Evolutionary conservation across 2,888 invertebrate genomes (phyloP), one percentile per base, ranked within the genome.

Genomic region (Rosalia funebris): DNA sequence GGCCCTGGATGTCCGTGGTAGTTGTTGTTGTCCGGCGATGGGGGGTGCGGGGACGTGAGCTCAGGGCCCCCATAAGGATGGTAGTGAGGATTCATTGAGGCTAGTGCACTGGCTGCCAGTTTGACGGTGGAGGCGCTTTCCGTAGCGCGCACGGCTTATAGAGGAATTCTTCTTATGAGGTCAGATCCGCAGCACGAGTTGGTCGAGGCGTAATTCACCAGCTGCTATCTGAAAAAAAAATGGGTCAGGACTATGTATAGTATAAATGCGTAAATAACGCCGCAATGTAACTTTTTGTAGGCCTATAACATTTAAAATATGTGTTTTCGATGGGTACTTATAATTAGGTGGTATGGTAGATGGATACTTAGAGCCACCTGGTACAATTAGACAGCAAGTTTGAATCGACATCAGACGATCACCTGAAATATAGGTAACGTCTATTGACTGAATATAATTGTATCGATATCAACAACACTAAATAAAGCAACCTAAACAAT

Each of bases 51-150:
- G 79, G 90, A 89, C 84, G 89, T 89, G 76, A 91, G 87, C 86
- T 91, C 91, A 85, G 89, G 87, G 45, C 79, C 81, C 72, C 81
- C 82, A 85, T 91, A 91, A 84, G 90, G 89, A 87, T 91, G 92
- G 87, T 92, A 92, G 85, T 92, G 91, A 85, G 92, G 91, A 90
- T 93, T 93, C 93, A 93, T 93, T 85, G 91, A 91, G 84, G 89
- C 86, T 83, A 90, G 87, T 81, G 88, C 83, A 85, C 91, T 89
- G 88, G 91, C 90, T 86, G 91, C 91, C 91, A 92, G 92, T 87
- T 91, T 92, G 92, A 86, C 87, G 88, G 86, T 54, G 62, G 63
- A 56, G 62, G 69, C 66, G 71, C 71, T 63, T 62, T 60, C 66
- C 62, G 66, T 41, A 71, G 72, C 68, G 72, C 70, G 63, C 64